Conservation (phyloP, 2,888 invertebrate species). For the Dynastes maya region DNA sequence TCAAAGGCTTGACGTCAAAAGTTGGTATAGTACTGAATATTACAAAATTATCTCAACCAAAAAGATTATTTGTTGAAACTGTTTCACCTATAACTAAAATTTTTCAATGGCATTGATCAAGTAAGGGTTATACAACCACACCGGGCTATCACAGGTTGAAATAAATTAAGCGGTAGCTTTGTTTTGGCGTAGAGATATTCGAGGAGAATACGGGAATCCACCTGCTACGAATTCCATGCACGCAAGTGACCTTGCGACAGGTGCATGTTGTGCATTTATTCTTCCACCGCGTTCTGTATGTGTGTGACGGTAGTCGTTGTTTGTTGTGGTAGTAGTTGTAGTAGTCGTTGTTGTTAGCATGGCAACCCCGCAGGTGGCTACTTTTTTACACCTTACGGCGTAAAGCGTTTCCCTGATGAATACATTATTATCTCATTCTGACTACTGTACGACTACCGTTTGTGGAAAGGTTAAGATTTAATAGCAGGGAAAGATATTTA, state of each 20-base stretch:
- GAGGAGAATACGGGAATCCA: conserved; percentile 59
- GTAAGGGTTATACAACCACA: too few species aligned
- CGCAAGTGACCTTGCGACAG: conserved; percentile 64
- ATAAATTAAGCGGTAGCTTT: conserved; percentile 47
- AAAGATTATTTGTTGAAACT: too few species aligned
- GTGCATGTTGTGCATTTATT: conserved; percentile 52
- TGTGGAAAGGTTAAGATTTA: too few species aligned
- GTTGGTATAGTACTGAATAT: too few species aligned
- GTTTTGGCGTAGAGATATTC: conserved; percentile 55
- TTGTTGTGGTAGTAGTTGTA: not conserved
- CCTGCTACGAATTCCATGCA: conserved; percentile 63
- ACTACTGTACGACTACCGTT: too few species aligned
- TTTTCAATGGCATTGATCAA: too few species aligned
- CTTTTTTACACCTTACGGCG: conserved; percentile 5
- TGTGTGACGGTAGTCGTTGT: not conserved
- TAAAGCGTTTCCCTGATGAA: not conserved
- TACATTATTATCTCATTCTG: not conserved
- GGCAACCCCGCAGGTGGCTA: conserved; percentile 15
- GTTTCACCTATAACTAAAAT: too few species aligned
- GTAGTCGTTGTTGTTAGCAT: conserved; percentile 4
- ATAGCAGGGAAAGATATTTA: too few species aligned
- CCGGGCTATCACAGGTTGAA: too few species aligned
- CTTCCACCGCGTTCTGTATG: too few species aligned
- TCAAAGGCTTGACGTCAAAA: too few species aligned
- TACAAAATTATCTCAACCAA: too few species aligned